A percentile compares a stretch with the other conserved stretches of the same genome.
Conservation (phyloP, 2,113 vertebrate genomes). For the Eclectus roratus region DNA sequence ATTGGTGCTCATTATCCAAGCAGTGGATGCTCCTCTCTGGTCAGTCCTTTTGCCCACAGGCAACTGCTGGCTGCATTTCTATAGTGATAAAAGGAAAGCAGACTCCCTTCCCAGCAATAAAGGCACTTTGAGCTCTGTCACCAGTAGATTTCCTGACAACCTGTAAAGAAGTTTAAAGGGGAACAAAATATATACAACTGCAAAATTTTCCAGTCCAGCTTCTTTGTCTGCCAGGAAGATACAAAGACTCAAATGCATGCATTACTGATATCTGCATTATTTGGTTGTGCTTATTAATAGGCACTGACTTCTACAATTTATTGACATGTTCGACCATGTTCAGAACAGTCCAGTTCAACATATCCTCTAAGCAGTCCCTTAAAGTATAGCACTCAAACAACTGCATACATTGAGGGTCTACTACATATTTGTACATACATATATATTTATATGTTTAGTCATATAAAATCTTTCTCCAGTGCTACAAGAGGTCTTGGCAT, state of each 20-base stretch:
- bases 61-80: background rate
- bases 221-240: background rate
- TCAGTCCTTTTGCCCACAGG: background rate
- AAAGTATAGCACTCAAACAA: background rate
- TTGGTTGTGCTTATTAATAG: background rate
- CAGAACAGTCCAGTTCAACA: background rate
- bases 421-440: background rate
- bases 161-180: background rate
- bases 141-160: background rate
- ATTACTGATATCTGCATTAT: background rate
- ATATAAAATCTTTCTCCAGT: background rate
- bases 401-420: background rate
- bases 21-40: background rate
- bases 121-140: background rate
- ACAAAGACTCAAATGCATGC: accelerated
- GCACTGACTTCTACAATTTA: background rate
- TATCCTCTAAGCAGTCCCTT: background rate
- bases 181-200: background rate
- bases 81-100: background rate
- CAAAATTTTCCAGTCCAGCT: background rate
- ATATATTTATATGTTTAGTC: background rate
- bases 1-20: background rate
- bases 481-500: background rate
- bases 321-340: background rate
- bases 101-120: background rate